phyloP scores from a whole-genome alignment of 2,797 vertebrate genomes.

The Pangasius macronema region DNA sequence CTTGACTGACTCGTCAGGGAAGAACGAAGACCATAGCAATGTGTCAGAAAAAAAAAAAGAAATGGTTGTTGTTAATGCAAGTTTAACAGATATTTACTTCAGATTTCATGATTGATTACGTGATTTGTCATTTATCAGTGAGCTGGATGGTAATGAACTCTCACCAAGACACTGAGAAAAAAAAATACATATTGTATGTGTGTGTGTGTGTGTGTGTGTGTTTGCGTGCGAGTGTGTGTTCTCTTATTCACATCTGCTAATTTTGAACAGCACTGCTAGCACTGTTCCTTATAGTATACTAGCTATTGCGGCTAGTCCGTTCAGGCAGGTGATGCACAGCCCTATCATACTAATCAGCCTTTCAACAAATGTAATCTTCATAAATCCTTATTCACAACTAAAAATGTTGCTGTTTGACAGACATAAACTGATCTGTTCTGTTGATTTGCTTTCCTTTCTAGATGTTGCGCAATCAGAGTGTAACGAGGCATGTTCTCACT shows the following conservation, averaged over 20 bases:
- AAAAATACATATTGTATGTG: too few species aligned
- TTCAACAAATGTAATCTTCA: background rate
- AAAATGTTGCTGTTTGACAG: background rate
- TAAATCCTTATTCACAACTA: background rate
- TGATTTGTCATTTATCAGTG: too few species aligned
- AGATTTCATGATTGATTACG: background rate
- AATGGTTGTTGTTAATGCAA: background rate
- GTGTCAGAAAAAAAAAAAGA: background rate
- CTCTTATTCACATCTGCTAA: too few species aligned
- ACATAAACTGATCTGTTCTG: background rate
- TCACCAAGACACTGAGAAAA: too few species aligned
- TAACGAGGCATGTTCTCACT: background rate
- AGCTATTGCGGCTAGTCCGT: background rate
- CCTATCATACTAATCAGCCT: background rate
- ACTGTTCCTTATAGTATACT: background rate
- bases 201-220: too few species aligned
- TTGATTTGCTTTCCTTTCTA: background rate
- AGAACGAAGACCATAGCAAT: background rate
- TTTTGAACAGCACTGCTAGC: too few species aligned
- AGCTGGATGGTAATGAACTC: too few species aligned
- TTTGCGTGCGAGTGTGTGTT: too few species aligned
- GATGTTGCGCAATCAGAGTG: background rate
- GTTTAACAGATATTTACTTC: background rate
- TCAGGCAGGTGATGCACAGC: background rate
- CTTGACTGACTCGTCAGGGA: background rate